Conservation (phyloP, 1,140 invertebrate species). For the Drosophila carrolli region DNA sequence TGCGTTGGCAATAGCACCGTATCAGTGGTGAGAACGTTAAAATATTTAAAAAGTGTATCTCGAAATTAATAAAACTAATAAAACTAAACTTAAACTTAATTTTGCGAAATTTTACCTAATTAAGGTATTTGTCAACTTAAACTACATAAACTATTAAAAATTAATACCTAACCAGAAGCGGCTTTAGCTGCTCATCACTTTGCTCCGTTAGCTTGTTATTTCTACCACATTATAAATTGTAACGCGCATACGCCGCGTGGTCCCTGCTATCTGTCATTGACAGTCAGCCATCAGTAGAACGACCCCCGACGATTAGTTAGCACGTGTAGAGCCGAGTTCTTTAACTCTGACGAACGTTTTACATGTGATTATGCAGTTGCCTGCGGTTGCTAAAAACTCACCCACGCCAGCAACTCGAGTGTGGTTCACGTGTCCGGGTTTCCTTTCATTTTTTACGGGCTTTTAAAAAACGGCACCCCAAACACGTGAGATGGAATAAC, state of each 20-base stretch:
- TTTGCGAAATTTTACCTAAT: no score
- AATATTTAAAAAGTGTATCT: neutral
- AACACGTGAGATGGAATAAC: conserved; percentile 45
- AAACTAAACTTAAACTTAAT: no score
- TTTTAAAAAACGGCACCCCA: conserved; percentile 1
- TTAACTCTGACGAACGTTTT: conserved; percentile 38
- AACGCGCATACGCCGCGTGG: conserved; percentile 45
- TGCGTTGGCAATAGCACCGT: neutral
- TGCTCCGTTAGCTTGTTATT: conserved; percentile 16
- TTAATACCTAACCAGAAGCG: neutral
- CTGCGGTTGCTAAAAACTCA: conserved; percentile 10
- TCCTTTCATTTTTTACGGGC: conserved; percentile 3
- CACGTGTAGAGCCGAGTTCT: conserved; percentile 25
- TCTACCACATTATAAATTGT: conserved; percentile 29
- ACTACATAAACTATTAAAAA: neutral
- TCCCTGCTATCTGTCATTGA: conserved; percentile 39
- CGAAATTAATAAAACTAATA: neutral
- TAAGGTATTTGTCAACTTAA: neutral
- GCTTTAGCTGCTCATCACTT: conserved; percentile 21
- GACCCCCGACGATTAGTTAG: conserved; percentile 32
- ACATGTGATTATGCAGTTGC: conserved; percentile 64
- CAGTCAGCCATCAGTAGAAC: conserved; percentile 31
- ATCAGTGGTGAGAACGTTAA: conserved; percentile 1
- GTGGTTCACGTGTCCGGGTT: conserved; percentile 18
- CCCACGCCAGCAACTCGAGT: neutral